Evolutionary conservation across 2,888 invertebrate genomes (phyloP), one percentile per base, ranked within the genome.

Genomic region (Crepidodera aurea): DNA sequence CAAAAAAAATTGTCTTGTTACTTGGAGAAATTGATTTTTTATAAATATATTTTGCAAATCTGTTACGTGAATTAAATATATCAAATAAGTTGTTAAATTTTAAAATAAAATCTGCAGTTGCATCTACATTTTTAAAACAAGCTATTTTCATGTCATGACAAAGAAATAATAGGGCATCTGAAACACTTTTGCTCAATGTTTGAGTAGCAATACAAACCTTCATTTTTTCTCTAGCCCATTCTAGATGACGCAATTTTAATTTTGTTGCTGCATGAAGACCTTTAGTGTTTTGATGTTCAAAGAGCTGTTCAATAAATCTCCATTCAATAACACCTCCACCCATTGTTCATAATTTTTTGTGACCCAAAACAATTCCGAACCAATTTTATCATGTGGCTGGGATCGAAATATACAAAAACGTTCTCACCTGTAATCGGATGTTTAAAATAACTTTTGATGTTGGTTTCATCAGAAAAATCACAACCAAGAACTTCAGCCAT

Each of bases 221-320:
- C 64, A 66, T 67, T 56, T 65, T 68, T 57, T 68, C 68, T 42
- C 57, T 55, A 16, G 32, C 40, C 62, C 66, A 66, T 34, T 69
- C 42, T 12, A 68, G 22, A 53, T 62, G 58, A 1, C 58, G 44
- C 10, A 34, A 59, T 44, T 29, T 39, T 15, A 58, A 13, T 59
- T 58, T 59, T 18, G 55, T 63, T 27, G 50, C 59, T 19, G 53
- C 51, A 63, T 55, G 54, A 16, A 59, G 34, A 5, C 59, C 59
- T 54, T 63, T 50, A 22, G 10, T 40, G 7, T 62, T 65, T 63
- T 66, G 65, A 34, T 42, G 27, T 22, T 68, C 51, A 19, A 65
- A 60, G 18, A 68, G 56, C 13, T 50, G 22, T 19, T 54, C 42
- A 15, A 63, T 51, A 44, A 27, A 65, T n/a, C 39, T 53, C 65